Percentiles rank a stretch among this genome's conserved stretches.
These are phyloP conservation scores for Rhinichthys klamathensis DNA, from an alignment of 2,113 vertebrate species.

Conservation along the genomic window DNA sequence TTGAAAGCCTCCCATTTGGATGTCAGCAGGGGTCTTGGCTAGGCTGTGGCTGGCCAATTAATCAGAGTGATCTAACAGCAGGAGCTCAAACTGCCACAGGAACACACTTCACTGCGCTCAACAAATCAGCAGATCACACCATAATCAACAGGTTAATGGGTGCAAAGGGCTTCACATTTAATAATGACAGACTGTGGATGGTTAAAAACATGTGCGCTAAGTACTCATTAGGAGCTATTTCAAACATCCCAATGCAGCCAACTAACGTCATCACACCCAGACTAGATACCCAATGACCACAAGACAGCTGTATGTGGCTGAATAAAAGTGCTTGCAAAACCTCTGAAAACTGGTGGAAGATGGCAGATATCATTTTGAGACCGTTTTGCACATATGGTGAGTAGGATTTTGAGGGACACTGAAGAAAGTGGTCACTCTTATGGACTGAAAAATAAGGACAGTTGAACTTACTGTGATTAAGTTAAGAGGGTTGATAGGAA, in stretches of 20 bases:
- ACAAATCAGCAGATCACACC: constrained; percentile 13
- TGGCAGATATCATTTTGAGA: background rate
- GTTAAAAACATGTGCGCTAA: constrained; percentile 34
- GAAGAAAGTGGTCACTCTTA: background rate
- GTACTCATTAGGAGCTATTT: constrained; percentile 51
- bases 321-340: background rate
- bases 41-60: constrained; percentile 37
- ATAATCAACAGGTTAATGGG: constrained; percentile 43
- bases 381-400: background rate
- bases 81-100: constrained; percentile 19
- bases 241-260: constrained; percentile 38
- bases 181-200: constrained; percentile 20
- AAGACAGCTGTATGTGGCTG: background rate
- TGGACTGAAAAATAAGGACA: background rate
- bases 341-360: background rate
- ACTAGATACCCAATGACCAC: background rate
- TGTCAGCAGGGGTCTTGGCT: constrained; percentile 32
- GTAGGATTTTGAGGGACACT: background rate
- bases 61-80: constrained; percentile 38
- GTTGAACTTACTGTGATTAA: constrained; percentile 61
- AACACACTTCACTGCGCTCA: constrained; percentile 1
- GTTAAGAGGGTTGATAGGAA: constrained; percentile 66
- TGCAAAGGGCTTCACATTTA: constrained; percentile 27
- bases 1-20: constrained; percentile 17
- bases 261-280: constrained; percentile 6